Evolutionary conservation across 2,888 invertebrate genomes (phyloP), one percentile per base, ranked within the genome.

Genomic region (Lingula anatina): DNA sequence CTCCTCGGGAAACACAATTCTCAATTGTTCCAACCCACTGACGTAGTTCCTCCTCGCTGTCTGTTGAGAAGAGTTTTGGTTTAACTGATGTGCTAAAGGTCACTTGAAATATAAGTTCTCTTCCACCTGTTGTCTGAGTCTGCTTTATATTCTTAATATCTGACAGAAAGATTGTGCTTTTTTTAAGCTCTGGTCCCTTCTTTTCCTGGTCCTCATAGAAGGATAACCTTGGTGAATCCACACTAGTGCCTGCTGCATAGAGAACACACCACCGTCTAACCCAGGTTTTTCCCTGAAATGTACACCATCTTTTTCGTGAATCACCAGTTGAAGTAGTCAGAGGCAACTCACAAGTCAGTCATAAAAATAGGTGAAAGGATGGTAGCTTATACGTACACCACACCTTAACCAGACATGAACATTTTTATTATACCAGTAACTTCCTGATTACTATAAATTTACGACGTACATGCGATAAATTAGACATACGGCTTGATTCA

Each of bases 281-380:
- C 54, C 55, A 48, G 20, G 56, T 42, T 36, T 57, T 50, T 49
- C 50, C 49, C 62, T 62, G 55, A 40, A 56, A 54, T 26, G 20
- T 36, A 5, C 36, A n/a, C n/a, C n/a, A 36, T 18, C 2, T 31
- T 2, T 7, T 31, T 15, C 31, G n/a, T 36, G 20, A 3, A 2
- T 3, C 20, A 18, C n/a, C 2, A 18, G 36, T 36, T 18, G 36
- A 5, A 20, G n/a, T 36, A n/a, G n/a, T 36, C 3, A n/a, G n/a
- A 36, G 20, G 36, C 20, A 18, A 18, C n/a, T 20, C 20, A 20
- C 20, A 36, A 20, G 5, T n/a, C 36, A 18, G n/a, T 20, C 5
- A 20, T 36, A 3, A 36, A 36, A 20, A 5, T 36, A 18, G 5
- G n/a, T 36, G 36, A 18, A 36, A 20, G 20, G 36, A n/a, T n/a